Evolutionary conservation across 2,797 vertebrate genomes (phyloP).

Genomic region (Sphaeramia orbicularis): DNA sequence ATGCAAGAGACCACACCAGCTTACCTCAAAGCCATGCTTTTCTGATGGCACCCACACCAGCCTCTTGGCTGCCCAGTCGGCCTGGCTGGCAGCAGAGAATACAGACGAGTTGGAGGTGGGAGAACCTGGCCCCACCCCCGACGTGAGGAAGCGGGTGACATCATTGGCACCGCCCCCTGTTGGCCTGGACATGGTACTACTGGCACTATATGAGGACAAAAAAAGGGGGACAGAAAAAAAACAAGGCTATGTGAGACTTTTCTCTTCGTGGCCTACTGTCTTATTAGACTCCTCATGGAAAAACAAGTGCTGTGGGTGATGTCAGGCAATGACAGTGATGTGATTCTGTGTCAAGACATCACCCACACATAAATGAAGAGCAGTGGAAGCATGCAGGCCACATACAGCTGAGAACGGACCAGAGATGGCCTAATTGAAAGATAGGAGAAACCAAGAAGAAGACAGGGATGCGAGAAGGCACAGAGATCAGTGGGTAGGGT

Average conservation of each 20-base stretch:
- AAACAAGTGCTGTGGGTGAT: slow-evolving; percentile 31
- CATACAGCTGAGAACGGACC: slow-evolving; percentile 44
- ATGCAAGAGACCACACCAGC: too few species aligned
- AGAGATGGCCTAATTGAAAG: slow-evolving; percentile 76
- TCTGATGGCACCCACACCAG: slow-evolving; percentile 95
- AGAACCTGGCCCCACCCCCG: slow-evolving; percentile 77
- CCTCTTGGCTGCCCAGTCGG: slow-evolving; percentile 93
- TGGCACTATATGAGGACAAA: slow-evolving; percentile 68
- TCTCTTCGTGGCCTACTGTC: slow-evolving; percentile 5
- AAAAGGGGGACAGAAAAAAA: slow-evolving; percentile 23
- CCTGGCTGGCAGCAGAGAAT: slow-evolving; percentile 87
- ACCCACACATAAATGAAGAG: slow-evolving; percentile 30
- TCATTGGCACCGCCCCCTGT: slow-evolving; percentile 82
- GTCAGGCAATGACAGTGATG: slow-evolving; percentile 68
- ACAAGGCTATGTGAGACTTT: slow-evolving; percentile 12
- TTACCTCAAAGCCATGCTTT: slow-evolving; percentile 93
- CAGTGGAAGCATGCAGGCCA: slow-evolving; percentile 49
- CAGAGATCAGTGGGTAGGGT: slow-evolving; percentile 42
- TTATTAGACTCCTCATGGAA: slow-evolving; percentile 22
- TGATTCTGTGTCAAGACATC: slow-evolving; percentile 45
- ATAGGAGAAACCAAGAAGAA: slow-evolving; percentile 67
- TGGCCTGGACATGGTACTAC: slow-evolving; percentile 83
- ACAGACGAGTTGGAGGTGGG: slow-evolving; percentile 62
- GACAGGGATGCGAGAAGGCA: slow-evolving; percentile 48
- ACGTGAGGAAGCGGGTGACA: slow-evolving; percentile 86